These are phyloP conservation scores for Pteromalus puparum DNA, from an alignment of 1,140 invertebrate genomes.

Conservation along the genomic window DNA sequence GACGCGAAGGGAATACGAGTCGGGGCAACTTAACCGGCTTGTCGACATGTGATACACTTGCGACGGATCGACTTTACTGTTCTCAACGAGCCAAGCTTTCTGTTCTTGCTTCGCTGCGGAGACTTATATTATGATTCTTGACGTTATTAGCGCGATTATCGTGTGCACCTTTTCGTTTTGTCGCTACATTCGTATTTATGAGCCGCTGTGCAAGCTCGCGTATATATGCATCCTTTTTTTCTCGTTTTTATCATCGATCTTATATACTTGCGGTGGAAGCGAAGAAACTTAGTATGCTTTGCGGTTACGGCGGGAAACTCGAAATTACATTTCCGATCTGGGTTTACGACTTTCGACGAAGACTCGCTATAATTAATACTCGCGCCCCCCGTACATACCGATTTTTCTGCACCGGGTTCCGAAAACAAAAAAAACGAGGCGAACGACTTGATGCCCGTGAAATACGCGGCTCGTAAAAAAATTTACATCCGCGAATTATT, in stretches of 20 bases:
- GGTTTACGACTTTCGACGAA: not conserved
- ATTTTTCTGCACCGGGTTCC: not conserved
- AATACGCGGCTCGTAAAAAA: slow-evolving; percentile 46
- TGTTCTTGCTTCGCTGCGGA: not conserved
- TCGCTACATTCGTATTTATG: not conserved
- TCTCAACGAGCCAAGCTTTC: not conserved
- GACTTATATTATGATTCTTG: no score
- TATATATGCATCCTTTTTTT: not conserved
- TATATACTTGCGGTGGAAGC: no score
- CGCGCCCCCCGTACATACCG: not conserved
- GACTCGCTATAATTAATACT: not conserved
- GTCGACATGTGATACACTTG: slow-evolving; percentile 39
- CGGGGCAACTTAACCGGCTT: slow-evolving; percentile 16
- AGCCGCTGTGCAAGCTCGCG: not conserved
- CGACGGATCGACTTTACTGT: slow-evolving; percentile 23
- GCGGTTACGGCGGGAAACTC: not conserved
- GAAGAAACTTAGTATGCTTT: no score
- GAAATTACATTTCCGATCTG: not conserved
- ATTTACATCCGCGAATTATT: slow-evolving; percentile 46
- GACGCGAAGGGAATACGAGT: not conserved
- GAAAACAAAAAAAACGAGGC: not conserved
- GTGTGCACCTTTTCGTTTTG: not conserved
- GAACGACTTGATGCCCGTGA: slow-evolving; percentile 32
- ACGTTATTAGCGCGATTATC: slow-evolving; percentile 2
- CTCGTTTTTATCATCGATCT: no score